Base-by-base conservation (phyloP, 1,140 invertebrate species). In the Aphaenogaster ashmeadi region DNA sequence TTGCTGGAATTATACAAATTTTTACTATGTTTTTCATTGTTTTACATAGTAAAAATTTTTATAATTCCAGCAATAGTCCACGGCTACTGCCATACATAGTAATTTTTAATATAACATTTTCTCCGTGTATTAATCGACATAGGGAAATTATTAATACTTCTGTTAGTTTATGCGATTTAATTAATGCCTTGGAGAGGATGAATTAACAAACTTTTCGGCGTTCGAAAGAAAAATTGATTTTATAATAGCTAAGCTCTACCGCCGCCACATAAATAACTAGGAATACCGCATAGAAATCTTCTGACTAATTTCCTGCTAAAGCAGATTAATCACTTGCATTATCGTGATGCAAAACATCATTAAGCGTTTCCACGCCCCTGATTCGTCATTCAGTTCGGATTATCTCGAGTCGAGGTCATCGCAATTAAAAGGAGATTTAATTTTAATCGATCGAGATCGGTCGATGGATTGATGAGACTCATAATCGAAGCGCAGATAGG, bases 241-340 rank as follows among this genome's bases (percentile, higher is more conserved):
- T 36, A 44, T 60, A 75, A 84, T 75, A 41, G 64, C 33, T 38
- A 33, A 56, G 18, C 15, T 80, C 1, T 52, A 11, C 36, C 6
- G 8, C 13, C 21, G 15, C 0, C 3, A 1, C 54, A 36, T 84
- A 62, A 50, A 62, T 84, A 50, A 50, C 27, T 38, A 41, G 15
- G 13, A 36, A 18, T 38, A 27, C 2, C 36, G 18, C 50, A n/a
- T 27, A 36, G 52, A 58, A 5, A 47, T n/a, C n/a, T 54, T 72
- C 54, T 36, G 56, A 75, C 80, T 75, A 74, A 74, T 74, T 84
- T 75, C 80, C 41, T 41, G 67, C 27, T 84, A 75, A 44, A 62
- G 33, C 33, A n/a, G 54, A 84, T 84, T 84, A 84, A 84, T 84
- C 80, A 84, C 27, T 50, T 13, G 27, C 69, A 41, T 71, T 44